These are phyloP conservation scores for Knipowitschia caucasica DNA, from an alignment of 2,797 vertebrate species.

Conservation along the genomic window DNA sequence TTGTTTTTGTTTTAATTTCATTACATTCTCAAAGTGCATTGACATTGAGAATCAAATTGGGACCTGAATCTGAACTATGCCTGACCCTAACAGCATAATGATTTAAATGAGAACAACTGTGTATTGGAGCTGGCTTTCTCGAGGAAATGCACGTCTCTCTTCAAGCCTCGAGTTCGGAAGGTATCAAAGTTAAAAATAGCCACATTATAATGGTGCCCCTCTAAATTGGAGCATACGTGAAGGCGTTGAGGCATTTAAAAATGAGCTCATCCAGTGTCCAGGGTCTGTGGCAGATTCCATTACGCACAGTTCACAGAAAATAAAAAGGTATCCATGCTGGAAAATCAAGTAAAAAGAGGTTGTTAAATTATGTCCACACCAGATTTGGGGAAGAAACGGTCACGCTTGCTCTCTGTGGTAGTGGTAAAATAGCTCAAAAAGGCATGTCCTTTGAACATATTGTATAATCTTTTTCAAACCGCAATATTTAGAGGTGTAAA, in stretches of 20 bases:
- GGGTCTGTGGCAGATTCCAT: slow-evolving; percentile 23
- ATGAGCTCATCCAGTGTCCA: slow-evolving; percentile 4
- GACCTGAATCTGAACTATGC: too few relatives aligned
- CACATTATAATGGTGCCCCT: background rate
- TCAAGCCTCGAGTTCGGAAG: slow-evolving; percentile 35
- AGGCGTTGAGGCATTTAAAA: slow-evolving; percentile 33
- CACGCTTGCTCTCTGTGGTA: too few relatives aligned
- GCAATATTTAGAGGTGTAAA: background rate
- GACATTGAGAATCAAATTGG: too few relatives aligned
- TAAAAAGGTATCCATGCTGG: background rate
- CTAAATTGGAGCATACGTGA: slow-evolving; percentile 16
- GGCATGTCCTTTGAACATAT: background rate
- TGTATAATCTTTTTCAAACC: background rate
- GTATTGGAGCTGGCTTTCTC: background rate
- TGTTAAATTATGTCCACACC: background rate
- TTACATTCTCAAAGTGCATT: too few relatives aligned
- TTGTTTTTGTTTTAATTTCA: too few relatives aligned
- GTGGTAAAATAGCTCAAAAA: too few relatives aligned
- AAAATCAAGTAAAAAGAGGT: background rate
- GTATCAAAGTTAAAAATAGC: slow-evolving; percentile 15
- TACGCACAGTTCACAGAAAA: slow-evolving; percentile 5
- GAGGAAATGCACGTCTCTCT: background rate
- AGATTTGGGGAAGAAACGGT: too few relatives aligned
- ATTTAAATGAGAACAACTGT: background rate
- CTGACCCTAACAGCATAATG: too few relatives aligned